Base-by-base conservation (phyloP, 2,888 invertebrate genomes). In the Mactromeris polynyma region DNA sequence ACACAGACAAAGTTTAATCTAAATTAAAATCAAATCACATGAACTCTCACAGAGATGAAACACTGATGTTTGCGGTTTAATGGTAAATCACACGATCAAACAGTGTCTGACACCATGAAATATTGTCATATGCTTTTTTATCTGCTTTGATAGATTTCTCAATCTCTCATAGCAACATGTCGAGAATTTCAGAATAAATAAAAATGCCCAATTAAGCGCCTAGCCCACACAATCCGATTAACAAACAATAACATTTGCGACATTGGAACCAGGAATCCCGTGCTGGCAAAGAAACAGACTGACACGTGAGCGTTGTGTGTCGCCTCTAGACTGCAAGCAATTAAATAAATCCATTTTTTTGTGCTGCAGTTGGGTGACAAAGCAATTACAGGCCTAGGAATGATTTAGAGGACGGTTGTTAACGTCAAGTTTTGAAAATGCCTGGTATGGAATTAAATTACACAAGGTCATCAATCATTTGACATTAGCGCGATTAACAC, bases 141-240 rank as follows among this genome's bases (percentile, higher is more conserved):
- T 64, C n/a, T 9, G 26, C 26, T 26, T 64, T 64, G 58, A 26
- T 26, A 26, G n/a, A 26, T 26, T n/a, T n/a, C 58, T 64, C 2
- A 64, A 64, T 64, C 26, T 26, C 58, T 26, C n/a, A 11, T 26
- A 64, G 26, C 58, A 21, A 64, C 58, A 26, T 26, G 58, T 11
- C 26, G 6, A 0, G 58, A 26, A 64, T 64, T 64, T 64, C 9
- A 9, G 11, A 26, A n/a, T 46, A n/a, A 26, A 4, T 64, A 26
- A 64, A 64, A 64, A 64, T 64, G 58, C 58, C 21, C 58, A 64
- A 64, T 64, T 64, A 64, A 21, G 26, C 58, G n/a, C 64, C 38
- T 11, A 14, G 17, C 73, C 33, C 73, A 36, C 73, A 14, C 33
- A 73, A 73, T 73, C 14, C 14, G 73, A 73, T 73, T 36, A 73